These are phyloP conservation scores for Climacteris rufus DNA, from an alignment of 2,113 vertebrate species.

Conservation along the genomic window DNA sequence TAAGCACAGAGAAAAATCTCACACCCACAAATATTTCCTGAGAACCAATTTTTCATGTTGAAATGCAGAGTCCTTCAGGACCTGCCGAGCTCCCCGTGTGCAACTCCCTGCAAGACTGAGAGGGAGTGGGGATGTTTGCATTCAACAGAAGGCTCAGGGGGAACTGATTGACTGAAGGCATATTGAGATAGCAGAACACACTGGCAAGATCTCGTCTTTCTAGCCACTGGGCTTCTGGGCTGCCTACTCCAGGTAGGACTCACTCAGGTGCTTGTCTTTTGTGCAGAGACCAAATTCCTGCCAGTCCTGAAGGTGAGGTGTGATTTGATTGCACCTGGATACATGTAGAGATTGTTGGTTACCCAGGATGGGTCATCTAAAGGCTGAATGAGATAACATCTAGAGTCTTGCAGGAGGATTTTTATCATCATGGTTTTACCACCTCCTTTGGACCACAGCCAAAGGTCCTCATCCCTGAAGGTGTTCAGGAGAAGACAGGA, in stretches of 20 bases:
- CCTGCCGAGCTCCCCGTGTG: neutral
- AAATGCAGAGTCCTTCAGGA: neutral
- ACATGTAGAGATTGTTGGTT: neutral
- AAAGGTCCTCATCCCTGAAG: no score
- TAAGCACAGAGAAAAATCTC: neutral
- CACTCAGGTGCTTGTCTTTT: rapidly evolving
- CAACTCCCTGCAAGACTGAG: neutral
- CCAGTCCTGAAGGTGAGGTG: neutral
- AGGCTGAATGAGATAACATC: neutral
- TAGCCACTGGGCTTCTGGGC: neutral
- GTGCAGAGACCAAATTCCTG: neutral
- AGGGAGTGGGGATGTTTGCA: neutral
- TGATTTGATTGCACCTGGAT: neutral
- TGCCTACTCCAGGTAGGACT: neutral
- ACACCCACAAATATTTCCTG: neutral
- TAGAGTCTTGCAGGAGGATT: neutral
- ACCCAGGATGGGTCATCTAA: neutral
- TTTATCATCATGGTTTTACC: neutral
- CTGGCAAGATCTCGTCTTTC: neutral
- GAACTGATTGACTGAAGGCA: neutral
- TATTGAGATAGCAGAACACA: neutral
- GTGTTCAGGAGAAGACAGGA: neutral
- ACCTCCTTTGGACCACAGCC: neutral
- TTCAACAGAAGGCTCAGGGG: neutral
- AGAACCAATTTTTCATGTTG: rapidly evolving